Evolutionary conservation across 1,140 invertebrate species (phyloP).

Genomic region (Neodiprion fabricii): DNA sequence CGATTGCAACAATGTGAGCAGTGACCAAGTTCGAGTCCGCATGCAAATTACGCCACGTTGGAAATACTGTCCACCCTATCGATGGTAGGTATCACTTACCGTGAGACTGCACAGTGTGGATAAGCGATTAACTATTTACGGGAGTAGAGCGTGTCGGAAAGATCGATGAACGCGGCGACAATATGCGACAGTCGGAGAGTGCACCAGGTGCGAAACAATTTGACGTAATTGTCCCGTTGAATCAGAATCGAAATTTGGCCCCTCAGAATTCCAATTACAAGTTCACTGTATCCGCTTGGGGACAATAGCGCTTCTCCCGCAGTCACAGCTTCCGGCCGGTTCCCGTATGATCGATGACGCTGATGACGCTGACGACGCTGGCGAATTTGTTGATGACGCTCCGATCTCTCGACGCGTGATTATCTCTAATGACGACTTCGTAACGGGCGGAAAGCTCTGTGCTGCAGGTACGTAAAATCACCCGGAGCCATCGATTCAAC

Average conservation of each 20-base stretch:
- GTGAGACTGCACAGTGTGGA: not conserved
- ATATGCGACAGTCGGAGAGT: not conserved
- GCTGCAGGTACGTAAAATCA: not conserved
- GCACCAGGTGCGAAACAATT: conserved; percentile 6
- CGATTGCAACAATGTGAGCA: no score
- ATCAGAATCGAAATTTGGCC: conserved; percentile 4
- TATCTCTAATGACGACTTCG: not conserved
- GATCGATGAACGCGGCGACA: not conserved
- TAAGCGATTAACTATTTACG: conserved; percentile 5
- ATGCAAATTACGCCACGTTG: no score
- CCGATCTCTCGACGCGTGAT: not conserved
- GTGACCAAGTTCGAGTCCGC: no score
- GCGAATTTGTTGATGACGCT: not conserved
- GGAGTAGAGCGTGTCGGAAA: not conserved
- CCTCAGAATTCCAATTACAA: conserved; percentile 7
- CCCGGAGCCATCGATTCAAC: not conserved
- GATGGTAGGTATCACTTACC: not conserved
- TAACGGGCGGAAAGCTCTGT: no score
- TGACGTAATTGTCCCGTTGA: conserved; percentile 2
- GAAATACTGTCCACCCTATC: not conserved
- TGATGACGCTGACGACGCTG: not conserved
- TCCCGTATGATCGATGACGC: not conserved
- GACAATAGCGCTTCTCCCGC: not conserved
- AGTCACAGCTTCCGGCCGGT: not conserved
- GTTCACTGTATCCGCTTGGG: not conserved